Evolutionary conservation across 2,888 invertebrate species (phyloP).

Genomic region (Syrista parreyssii): DNA sequence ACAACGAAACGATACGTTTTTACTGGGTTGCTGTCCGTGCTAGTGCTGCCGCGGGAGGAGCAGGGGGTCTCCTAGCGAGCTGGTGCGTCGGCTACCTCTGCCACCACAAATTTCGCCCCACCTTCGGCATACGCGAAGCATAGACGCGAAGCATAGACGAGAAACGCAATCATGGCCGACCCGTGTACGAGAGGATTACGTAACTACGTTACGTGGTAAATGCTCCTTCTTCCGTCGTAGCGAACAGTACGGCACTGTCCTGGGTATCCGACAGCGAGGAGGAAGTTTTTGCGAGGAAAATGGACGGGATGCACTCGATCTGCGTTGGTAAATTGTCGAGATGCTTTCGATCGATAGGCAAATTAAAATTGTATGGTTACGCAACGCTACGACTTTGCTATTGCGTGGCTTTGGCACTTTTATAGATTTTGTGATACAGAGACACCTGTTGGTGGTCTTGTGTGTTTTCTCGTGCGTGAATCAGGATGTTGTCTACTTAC

Average conservation of each 20-base stretch:
- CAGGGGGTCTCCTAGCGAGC: constrained; percentile 38
- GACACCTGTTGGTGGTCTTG: not conserved
- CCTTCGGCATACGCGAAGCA: not conserved
- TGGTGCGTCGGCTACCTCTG: constrained; percentile 37
- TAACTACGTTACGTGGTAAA: not conserved
- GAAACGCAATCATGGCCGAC: constrained; percentile 7
- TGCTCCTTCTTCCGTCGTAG: not conserved
- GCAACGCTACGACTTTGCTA: not conserved
- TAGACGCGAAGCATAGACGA: not conserved
- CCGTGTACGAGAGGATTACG: constrained; percentile 1
- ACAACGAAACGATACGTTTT: not conserved
- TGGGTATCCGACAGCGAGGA: not conserved
- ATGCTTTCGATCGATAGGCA: not conserved
- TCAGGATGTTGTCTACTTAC: not conserved
- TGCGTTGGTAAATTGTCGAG: not conserved
- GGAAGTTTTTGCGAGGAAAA: not conserved
- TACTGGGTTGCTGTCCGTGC: not conserved
- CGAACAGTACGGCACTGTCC: not conserved
- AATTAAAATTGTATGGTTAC: not conserved
- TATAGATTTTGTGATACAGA: not conserved
- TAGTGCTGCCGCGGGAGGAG: not conserved
- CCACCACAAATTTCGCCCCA: constrained; percentile 16
- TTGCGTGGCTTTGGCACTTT: not conserved
- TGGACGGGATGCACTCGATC: not conserved
- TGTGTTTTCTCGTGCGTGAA: not conserved